Conservation (phyloP, 2,113 vertebrate genomes). For the Amazona vittata region DNA sequence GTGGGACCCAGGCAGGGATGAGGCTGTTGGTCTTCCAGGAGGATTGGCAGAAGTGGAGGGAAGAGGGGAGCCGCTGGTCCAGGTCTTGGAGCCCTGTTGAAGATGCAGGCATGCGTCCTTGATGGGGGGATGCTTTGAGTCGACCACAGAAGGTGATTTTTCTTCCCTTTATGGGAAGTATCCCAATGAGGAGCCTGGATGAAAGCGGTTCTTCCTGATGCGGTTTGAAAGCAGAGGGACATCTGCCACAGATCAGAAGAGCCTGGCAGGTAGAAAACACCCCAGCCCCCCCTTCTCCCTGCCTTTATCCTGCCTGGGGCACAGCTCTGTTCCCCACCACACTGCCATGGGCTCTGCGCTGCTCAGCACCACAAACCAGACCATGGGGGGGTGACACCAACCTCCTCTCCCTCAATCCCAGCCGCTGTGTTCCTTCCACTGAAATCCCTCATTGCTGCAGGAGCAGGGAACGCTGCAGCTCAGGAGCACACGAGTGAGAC, state of each 20-base stretch:
- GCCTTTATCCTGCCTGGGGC: background rate
- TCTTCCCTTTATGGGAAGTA: background rate
- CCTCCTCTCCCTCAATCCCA: background rate
- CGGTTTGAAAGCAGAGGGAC: background rate
- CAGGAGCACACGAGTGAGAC: background rate
- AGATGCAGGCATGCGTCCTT: background rate
- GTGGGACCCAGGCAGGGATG: background rate
- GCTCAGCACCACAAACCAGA: background rate
- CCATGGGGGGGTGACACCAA: background rate
- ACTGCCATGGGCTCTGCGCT: accelerated
- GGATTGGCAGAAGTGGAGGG: too few relatives aligned
- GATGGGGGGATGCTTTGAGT: background rate
- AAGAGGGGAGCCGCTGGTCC: background rate
- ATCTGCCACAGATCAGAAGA: background rate
- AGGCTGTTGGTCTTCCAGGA: accelerated
- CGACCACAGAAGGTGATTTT: background rate
- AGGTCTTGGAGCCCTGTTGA: accelerated
- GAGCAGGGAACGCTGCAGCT: background rate
- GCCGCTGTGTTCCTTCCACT: background rate
- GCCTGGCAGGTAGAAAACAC: background rate
- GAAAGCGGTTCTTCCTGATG: background rate
- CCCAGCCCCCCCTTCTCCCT: background rate
- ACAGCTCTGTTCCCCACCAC: background rate
- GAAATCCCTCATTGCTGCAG: accelerated
- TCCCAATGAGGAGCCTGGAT: background rate